Evolutionary conservation across 1,140 invertebrate genomes (phyloP).

Genomic region (Drosophila pallidifrons): DNA sequence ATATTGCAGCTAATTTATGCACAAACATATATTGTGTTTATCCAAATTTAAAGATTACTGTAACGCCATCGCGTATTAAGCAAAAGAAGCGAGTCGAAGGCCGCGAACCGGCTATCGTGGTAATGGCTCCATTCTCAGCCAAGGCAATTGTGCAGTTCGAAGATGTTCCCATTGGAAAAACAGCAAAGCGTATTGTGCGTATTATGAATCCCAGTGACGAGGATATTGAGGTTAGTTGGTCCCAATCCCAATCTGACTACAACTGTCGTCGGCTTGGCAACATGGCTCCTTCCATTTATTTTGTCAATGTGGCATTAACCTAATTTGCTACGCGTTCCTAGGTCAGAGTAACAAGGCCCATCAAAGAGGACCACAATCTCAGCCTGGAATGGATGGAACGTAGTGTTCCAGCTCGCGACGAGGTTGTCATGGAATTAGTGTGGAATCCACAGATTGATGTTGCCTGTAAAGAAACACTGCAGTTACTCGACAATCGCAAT

Average conservation of each 20-base stretch:
- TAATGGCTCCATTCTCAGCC: conserved; percentile 87
- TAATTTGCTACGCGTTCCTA: conserved; percentile 82
- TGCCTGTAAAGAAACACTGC: conserved; percentile 87
- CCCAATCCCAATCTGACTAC: conserved; percentile 5
- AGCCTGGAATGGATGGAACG: conserved; percentile 86
- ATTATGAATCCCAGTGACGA: conserved; percentile 87
- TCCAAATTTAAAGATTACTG: conserved; percentile 50
- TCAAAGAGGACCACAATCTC: conserved; percentile 87
- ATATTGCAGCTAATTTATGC: neutral
- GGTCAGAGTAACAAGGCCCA: conserved; percentile 87
- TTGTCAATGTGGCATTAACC: conserved; percentile 51
- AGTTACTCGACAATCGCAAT: conserved; percentile 87
- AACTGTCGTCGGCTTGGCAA: conserved; percentile 51
- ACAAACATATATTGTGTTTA: neutral
- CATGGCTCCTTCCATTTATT: conserved; percentile 44
- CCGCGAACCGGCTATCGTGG: conserved; percentile 83
- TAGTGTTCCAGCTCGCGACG: conserved; percentile 85
- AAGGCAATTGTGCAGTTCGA: conserved; percentile 88
- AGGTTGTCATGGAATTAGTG: conserved; percentile 86
- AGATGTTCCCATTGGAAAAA: conserved; percentile 87
- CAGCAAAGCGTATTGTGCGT: conserved; percentile 85
- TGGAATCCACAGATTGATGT: conserved; percentile 88
- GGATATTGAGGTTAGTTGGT: conserved; percentile 86
- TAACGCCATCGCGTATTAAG: conserved; percentile 78
- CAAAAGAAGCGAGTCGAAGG: conserved; percentile 66